A percentile compares a stretch with the other conserved stretches of the same genome.
These are phyloP conservation scores for Natator depressus DNA, from an alignment of 2,113 vertebrate species.

Conservation along the genomic window DNA sequence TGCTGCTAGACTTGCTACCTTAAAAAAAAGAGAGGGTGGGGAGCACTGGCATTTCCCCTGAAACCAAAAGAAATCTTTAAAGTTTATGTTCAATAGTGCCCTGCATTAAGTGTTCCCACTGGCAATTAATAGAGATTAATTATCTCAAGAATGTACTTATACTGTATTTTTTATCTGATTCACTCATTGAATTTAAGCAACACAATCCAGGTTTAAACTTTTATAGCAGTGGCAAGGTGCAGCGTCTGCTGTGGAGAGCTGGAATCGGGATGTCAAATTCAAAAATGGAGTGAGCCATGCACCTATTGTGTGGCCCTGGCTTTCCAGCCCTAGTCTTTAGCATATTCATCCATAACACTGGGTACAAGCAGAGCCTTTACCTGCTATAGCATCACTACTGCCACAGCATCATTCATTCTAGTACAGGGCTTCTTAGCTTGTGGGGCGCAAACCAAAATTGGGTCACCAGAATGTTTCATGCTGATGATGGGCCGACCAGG, in stretches of 20 bases:
- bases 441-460: not conserved
- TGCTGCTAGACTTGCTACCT: slow-evolving; percentile 1
- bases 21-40: not conserved
- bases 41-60: not conserved
- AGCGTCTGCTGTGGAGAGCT: not conserved
- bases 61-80: not conserved
- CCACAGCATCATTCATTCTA: not conserved
- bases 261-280: not conserved
- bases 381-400: not conserved
- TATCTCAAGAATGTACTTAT: not conserved
- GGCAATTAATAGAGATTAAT: not conserved
- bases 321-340: not conserved
- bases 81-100: not conserved
- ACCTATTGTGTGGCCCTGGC: not conserved
- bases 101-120: not conserved
- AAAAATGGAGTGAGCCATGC: accelerated
- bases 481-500: not conserved
- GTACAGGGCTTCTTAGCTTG: not conserved
- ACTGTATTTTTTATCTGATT: accelerated
- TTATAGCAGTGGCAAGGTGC: not conserved
- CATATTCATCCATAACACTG: not conserved
- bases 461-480: not conserved
- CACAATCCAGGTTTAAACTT: not conserved
- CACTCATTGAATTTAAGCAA: not conserved
- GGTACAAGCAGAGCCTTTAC: not conserved